These are phyloP conservation scores for Oreamnos americanus DNA, from an alignment of 2,113 vertebrate genomes.

Conservation along the genomic window DNA sequence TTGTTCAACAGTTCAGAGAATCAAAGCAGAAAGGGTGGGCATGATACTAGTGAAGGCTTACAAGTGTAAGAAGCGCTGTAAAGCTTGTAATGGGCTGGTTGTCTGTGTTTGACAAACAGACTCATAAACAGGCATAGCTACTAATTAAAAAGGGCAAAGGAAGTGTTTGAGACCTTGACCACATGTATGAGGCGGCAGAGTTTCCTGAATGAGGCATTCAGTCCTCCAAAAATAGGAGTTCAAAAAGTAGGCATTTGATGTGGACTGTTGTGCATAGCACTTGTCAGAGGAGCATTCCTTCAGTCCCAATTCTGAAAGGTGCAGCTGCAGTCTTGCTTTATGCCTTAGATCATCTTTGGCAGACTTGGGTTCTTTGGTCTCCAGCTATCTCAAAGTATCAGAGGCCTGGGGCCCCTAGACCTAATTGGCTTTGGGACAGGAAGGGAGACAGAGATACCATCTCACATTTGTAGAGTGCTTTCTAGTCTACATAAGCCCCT, in stretches of 20 bases:
- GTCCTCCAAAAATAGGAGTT: slow-evolving; percentile 16
- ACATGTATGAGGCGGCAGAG: neutral
- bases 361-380: neutral
- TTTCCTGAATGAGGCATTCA: neutral
- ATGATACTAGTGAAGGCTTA: neutral
- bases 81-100: neutral
- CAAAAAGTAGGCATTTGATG: neutral
- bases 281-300: neutral
- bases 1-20: slow-evolving; percentile 19
- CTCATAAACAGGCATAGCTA: neutral
- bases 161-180: neutral
- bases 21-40: neutral
- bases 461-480: neutral
- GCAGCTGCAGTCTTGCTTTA: neutral
- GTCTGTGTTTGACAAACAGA: neutral
- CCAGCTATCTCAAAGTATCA: neutral
- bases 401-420: neutral
- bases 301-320: neutral
- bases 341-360: neutral
- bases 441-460: neutral
- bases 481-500: neutral
- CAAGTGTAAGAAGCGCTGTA: neutral
- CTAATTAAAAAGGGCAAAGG: neutral
- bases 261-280: neutral
- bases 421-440: neutral